Conservation (phyloP, 2,888 invertebrate genomes). For the Pherbina coryleti region DNA sequence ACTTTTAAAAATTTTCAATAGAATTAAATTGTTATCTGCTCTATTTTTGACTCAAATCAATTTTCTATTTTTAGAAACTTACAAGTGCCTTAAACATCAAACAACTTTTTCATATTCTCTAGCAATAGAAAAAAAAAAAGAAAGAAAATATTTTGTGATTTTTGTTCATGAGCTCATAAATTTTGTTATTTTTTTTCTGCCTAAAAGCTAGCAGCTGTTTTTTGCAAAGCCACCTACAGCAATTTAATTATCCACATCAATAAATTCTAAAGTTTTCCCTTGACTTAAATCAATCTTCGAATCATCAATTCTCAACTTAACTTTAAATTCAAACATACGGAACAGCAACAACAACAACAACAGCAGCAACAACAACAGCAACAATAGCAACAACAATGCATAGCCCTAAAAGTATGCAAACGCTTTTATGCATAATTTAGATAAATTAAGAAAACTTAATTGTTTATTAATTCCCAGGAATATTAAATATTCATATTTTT, state of each 20-base stretch:
- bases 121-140: too few species aligned
- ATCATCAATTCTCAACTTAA: background rate
- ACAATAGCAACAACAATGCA: background rate
- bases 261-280: background rate
- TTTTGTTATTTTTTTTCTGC: too few species aligned
- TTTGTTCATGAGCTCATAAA: too few species aligned
- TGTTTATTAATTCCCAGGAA: slow-evolving; percentile 15
- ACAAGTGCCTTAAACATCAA: too few species aligned
- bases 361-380: background rate
- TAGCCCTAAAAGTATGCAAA: background rate
- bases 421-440: slow-evolving; percentile 4
- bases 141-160: too few species aligned
- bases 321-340: background rate
- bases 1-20: too few species aligned
- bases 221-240: too few species aligned
- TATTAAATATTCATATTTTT: slow-evolving; percentile 16
- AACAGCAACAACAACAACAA: background rate
- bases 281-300: background rate
- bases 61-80: too few species aligned
- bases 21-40: too few species aligned
- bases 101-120: too few species aligned
- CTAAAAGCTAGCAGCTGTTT: too few species aligned
- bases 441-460: background rate
- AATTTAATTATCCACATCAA: background rate
- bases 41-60: too few species aligned